A percentile compares a stretch with the other conserved stretches of the same genome.
phyloP scores from a whole-genome alignment of 2,797 vertebrate genomes.

The Fistularia commersonii region DNA sequence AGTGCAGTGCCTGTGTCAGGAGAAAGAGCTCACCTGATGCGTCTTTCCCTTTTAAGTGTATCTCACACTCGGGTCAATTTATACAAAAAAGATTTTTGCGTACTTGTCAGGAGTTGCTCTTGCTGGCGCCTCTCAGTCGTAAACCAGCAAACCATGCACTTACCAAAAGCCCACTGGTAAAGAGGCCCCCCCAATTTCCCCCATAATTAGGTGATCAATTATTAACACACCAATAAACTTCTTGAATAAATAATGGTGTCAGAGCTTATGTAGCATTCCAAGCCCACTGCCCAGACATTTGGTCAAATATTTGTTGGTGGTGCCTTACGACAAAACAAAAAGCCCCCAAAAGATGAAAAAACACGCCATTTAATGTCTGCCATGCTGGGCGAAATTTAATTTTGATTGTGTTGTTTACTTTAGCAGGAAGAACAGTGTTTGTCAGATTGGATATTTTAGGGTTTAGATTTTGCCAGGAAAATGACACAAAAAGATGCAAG shows the following conservation, averaged over 20 bases:
- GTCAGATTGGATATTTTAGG: constrained; percentile 18
- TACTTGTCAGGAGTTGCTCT: constrained; percentile 59
- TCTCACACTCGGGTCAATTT: constrained; percentile 20
- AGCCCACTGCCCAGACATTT: constrained; percentile 61
- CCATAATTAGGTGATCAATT: constrained; percentile 82
- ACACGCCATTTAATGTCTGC: too few relatives aligned
- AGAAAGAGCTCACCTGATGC: too few relatives aligned
- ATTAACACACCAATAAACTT: constrained; percentile 81
- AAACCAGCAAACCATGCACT: constrained; percentile 72
- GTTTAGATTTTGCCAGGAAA: constrained; percentile 13
- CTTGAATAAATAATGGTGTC: constrained; percentile 77
- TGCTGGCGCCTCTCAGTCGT: constrained; percentile 66
- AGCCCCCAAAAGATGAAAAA: neutral
- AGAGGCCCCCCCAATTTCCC: constrained; percentile 72
- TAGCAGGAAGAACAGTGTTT: constrained; percentile 7
- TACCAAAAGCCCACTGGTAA: constrained; percentile 76
- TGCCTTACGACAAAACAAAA: constrained; percentile 28
- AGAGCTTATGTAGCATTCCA: constrained; percentile 60
- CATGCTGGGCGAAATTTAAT: constrained; percentile 1
- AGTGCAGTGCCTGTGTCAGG: too few relatives aligned
- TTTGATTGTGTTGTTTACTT: constrained; percentile 39
- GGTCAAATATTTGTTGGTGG: constrained; percentile 70
- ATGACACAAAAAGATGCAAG: constrained; percentile 11
- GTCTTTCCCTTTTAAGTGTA: constrained; percentile 8
- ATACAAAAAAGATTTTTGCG: constrained; percentile 43